A percentile compares a stretch with the other conserved stretches of the same genome.
phyloP scores from a whole-genome alignment of 2,113 vertebrate species.

The Furnarius figulus region DNA sequence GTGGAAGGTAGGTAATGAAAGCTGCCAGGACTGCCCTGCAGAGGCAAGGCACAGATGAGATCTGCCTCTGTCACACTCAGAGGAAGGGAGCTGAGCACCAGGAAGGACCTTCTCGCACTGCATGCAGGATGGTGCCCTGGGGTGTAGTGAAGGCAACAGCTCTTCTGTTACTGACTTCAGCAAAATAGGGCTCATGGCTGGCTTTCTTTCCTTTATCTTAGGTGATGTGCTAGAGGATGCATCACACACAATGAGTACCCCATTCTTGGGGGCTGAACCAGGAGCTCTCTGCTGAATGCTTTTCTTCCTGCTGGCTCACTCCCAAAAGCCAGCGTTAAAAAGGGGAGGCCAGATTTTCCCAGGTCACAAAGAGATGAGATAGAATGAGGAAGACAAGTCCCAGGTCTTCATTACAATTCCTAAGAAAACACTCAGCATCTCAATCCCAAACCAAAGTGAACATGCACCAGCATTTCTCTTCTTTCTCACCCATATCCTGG shows the following conservation, averaged over 20 bases:
- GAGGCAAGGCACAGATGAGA: background rate
- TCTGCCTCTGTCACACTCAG: background rate
- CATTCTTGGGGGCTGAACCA: background rate
- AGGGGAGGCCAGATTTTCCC: background rate
- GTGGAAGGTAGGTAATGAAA: background rate
- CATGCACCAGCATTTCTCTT: background rate
- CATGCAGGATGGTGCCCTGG: background rate
- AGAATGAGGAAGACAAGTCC: background rate
- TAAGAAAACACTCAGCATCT: background rate
- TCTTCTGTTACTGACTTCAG: background rate
- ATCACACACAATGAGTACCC: background rate
- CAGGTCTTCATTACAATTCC: background rate
- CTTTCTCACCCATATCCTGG: background rate
- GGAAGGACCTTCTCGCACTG: background rate
- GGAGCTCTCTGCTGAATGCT: background rate
- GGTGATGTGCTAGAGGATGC: background rate
- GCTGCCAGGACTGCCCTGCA: background rate
- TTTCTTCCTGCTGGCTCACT: background rate
- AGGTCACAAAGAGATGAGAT: background rate
- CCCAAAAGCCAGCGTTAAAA: background rate
- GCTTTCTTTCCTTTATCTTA: background rate
- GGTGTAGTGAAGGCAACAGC: fast-evolving
- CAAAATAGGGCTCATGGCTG: background rate
- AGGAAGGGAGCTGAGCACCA: background rate
- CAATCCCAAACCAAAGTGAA: background rate